Percentiles rank a stretch among this genome's conserved stretches.
These are phyloP conservation scores for Trochalopteron elliotii DNA, from an alignment of 2,113 vertebrate genomes.

Conservation along the genomic window DNA sequence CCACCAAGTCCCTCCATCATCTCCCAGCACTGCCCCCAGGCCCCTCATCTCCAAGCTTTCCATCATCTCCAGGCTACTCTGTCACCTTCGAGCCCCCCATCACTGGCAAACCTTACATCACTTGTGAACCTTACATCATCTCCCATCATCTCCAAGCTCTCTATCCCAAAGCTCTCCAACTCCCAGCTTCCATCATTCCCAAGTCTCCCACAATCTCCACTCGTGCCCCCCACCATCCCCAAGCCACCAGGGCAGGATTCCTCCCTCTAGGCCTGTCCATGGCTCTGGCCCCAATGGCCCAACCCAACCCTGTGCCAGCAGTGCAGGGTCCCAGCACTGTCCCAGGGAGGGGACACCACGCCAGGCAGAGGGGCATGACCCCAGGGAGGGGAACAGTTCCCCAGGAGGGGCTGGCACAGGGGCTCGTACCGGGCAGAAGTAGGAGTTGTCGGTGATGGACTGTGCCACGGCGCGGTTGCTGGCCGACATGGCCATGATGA, in stretches of 20 bases:
- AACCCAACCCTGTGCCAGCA: accelerated
- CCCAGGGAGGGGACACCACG: background rate
- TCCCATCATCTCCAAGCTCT: background rate
- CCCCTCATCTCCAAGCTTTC: background rate
- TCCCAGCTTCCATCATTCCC: background rate
- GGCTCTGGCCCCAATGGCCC: background rate
- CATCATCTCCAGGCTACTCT: background rate
- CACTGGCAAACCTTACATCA: too few relatives aligned
- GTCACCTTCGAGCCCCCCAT: background rate
- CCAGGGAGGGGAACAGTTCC: background rate
- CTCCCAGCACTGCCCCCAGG: background rate
- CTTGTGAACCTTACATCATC: too few relatives aligned
- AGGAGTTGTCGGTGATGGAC: conserved; percentile 93
- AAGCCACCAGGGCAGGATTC: background rate
- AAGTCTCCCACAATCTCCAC: background rate
- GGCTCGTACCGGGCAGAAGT: conserved; percentile 91
- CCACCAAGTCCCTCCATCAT: background rate
- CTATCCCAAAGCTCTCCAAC: background rate
- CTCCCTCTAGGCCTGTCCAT: background rate
- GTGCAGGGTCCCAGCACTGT: background rate
- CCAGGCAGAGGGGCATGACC: background rate
- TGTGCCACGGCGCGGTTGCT: conserved; percentile 82
- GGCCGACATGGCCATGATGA: conserved; percentile 94
- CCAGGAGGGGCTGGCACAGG: accelerated
- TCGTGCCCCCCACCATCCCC: accelerated